Percentiles rank a stretch among this genome's conserved stretches.
These are phyloP conservation scores for Arothron firmamentum DNA, from an alignment of 2,113 vertebrate genomes.

Conservation along the genomic window DNA sequence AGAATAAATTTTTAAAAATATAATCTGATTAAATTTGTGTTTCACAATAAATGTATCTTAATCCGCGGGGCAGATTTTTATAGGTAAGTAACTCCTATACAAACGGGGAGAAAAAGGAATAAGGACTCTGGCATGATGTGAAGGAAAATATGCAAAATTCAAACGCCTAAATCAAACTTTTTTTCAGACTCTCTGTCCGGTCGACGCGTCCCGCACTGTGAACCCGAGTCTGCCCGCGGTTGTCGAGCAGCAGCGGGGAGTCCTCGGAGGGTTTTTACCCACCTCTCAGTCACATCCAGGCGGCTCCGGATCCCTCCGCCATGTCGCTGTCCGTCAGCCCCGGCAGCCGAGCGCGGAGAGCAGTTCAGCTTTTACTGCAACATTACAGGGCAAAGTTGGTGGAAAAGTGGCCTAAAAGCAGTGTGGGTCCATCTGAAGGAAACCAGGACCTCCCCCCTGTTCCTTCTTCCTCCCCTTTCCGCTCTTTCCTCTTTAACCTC, in stretches of 20 bases:
- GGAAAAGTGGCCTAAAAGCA: conserved; percentile 1
- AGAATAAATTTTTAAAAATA: too few species aligned
- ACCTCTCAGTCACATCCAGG: conserved; percentile 43
- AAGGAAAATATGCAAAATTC: too few species aligned
- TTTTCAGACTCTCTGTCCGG: neutral
- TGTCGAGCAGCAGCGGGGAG: conserved; percentile 44
- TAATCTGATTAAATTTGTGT: too few species aligned
- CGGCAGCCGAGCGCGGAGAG: neutral
- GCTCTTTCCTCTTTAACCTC: conserved; percentile 38
- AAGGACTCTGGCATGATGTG: too few species aligned
- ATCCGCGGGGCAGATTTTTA: too few species aligned
- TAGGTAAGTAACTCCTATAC: too few species aligned
- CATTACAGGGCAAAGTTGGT: neutral
- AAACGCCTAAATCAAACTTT: neutral
- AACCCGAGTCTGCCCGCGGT: conserved; percentile 14
- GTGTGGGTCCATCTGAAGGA: conserved; percentile 9
- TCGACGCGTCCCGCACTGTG: neutral
- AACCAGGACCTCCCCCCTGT: conserved; percentile 11
- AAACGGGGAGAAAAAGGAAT: too few species aligned
- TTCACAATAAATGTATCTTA: too few species aligned
- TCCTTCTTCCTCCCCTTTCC: conserved; percentile 22
- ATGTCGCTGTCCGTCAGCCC: conserved; percentile 21
- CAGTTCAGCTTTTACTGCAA: neutral
- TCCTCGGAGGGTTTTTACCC: conserved; percentile 6
- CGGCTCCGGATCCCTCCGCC: conserved; percentile 35